These are phyloP conservation scores for Sialia sialis DNA, from an alignment of 2,113 vertebrate genomes.

Conservation along the genomic window DNA sequence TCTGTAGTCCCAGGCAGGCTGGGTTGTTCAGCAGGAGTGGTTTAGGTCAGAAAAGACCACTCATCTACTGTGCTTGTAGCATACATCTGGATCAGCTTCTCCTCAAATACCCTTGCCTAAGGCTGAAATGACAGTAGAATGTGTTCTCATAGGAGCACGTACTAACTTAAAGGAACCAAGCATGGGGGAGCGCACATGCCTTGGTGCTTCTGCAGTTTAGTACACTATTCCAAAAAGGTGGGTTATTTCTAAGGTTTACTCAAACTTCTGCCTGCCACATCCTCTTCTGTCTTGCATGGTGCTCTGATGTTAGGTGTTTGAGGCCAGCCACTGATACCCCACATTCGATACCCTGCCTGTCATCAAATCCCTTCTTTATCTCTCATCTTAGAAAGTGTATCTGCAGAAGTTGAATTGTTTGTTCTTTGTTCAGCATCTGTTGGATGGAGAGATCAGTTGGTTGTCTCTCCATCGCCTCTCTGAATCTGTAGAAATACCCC, in stretches of 20 bases:
- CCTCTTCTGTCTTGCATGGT: background rate
- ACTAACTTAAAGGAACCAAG: background rate
- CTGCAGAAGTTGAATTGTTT: background rate
- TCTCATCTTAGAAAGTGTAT: background rate
- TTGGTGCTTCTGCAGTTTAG: background rate
- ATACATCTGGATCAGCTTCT: background rate
- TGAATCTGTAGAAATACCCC: background rate
- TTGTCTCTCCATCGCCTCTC: background rate
- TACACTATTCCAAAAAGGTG: background rate
- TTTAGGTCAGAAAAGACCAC: background rate
- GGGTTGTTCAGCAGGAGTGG: background rate
- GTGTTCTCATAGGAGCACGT: background rate
- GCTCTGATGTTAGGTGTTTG: background rate
- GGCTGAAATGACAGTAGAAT: background rate
- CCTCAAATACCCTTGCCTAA: background rate
- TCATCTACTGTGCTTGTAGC: background rate
- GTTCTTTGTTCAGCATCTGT: background rate
- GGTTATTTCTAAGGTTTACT: background rate
- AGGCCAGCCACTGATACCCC: too few relatives aligned
- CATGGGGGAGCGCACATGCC: rapidly evolving
- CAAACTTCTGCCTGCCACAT: background rate
- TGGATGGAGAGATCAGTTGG: background rate
- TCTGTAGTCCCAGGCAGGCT: background rate
- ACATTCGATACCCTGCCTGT: background rate
- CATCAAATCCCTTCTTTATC: background rate